Conservation (phyloP, 1,140 invertebrate genomes). For the Dinothrombium tinctorium region DNA sequence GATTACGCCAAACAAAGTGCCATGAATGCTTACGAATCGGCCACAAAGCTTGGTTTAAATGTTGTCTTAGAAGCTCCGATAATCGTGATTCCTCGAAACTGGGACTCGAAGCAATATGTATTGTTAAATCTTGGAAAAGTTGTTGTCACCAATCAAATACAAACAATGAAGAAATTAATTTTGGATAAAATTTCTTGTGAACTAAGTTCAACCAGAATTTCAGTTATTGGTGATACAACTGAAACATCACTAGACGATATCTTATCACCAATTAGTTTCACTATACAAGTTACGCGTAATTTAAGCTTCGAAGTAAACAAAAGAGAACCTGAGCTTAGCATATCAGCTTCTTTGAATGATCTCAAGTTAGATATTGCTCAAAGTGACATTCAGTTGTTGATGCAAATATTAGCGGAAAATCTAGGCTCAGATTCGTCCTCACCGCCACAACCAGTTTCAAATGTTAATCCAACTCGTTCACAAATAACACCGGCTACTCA, state of each 20-base stretch:
- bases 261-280: constrained; percentile 55
- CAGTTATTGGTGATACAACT: constrained; percentile 3
- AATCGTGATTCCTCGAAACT: constrained; percentile 63
- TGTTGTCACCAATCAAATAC: neutral
- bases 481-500: neutral
- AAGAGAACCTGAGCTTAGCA: constrained; percentile 51
- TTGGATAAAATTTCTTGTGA: constrained; percentile 6
- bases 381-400: constrained; percentile 50
- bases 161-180: constrained; percentile 3
- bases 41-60: constrained; percentile 47
- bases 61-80: constrained; percentile 48
- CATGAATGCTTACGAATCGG: constrained; percentile 52
- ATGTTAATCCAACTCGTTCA: neutral
- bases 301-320: constrained; percentile 58
- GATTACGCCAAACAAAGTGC: constrained; percentile 64
- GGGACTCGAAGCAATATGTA: constrained; percentile 42
- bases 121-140: constrained; percentile 50
- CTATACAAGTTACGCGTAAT: constrained; percentile 49
- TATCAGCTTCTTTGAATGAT: constrained; percentile 47
- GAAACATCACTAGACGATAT: constrained; percentile 25
- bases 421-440: constrained; percentile 28
- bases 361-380: constrained; percentile 46
- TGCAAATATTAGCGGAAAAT: constrained; percentile 57
- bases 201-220: neutral
- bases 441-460: neutral